Evolutionary conservation across 1,140 invertebrate species (phyloP).

Genomic region (Conopomorpha cramerella): DNA sequence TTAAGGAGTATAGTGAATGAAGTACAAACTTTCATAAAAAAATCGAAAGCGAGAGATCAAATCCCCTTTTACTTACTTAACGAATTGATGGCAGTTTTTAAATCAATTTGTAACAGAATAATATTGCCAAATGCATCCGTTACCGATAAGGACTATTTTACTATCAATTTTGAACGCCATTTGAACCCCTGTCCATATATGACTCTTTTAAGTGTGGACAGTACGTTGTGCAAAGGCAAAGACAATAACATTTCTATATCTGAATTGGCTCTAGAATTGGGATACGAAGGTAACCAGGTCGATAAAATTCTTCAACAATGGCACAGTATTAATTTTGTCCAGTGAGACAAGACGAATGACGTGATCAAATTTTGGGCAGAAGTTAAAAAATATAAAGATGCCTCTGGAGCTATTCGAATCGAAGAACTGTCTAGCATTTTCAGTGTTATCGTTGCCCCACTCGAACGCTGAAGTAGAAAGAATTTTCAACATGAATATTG

Average conservation of each 20-base stretch:
- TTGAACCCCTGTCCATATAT: too few relatives aligned
- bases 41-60: slow-evolving; percentile 9
- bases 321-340: slow-evolving; percentile 5
- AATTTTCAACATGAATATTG: slow-evolving; percentile 12
- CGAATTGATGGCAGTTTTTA: slow-evolving; percentile 6
- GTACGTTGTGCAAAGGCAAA: not conserved
- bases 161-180: too few relatives aligned
- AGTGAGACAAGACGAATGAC: slow-evolving; percentile 6
- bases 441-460: slow-evolving; percentile 14
- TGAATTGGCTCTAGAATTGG: slow-evolving; percentile 5
- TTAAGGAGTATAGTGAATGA: slow-evolving; percentile 8
- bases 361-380: slow-evolving; percentile 21
- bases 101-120: slow-evolving; percentile 9
- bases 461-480: slow-evolving; percentile 23
- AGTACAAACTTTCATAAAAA: slow-evolving; percentile 6
- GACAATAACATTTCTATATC: slow-evolving; percentile 1
- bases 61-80: slow-evolving; percentile 7
- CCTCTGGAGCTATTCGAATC: slow-evolving; percentile 17
- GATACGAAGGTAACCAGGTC: slow-evolving; percentile 4
- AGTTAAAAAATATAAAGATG: slow-evolving; percentile 18
- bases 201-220: not conserved
- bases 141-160: slow-evolving; percentile 1
- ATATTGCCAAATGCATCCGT: not conserved
- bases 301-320: slow-evolving; percentile 7
- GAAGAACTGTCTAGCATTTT: slow-evolving; percentile 18